These are phyloP conservation scores for Sturnira hondurensis DNA, from an alignment of 2,113 vertebrate genomes.

Conservation along the genomic window DNA sequence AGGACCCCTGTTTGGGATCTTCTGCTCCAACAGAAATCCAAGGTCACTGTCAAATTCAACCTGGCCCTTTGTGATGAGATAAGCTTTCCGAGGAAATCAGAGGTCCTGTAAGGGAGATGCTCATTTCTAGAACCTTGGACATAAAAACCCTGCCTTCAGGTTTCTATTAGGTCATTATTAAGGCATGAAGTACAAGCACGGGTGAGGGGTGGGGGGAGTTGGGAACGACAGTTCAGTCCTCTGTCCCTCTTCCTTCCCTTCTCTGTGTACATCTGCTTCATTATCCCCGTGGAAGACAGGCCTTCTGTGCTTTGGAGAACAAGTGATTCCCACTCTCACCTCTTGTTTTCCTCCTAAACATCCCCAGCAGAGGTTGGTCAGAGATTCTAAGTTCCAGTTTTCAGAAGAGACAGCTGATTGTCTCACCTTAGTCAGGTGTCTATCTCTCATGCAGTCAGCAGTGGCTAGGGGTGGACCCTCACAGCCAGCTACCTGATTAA, in stretches of 20 bases:
- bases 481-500: background rate
- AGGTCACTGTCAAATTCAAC: background rate
- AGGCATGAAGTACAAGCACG: background rate
- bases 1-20: background rate
- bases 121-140: background rate
- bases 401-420: background rate
- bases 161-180: background rate
- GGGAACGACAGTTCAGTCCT: background rate
- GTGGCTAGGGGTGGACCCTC: background rate
- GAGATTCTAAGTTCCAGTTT: background rate
- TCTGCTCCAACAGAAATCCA: background rate
- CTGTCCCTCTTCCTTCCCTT: background rate
- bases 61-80: background rate
- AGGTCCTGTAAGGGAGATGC: background rate
- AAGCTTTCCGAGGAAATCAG: background rate
- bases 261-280: background rate
- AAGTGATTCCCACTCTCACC: rapidly evolving
- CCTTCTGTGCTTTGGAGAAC: background rate
- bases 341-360: background rate
- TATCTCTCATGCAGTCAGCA: background rate
- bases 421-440: background rate
- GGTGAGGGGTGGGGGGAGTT: background rate
- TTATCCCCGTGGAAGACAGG: background rate
- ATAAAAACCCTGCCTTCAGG: background rate
- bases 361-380: background rate